phyloP scores from a whole-genome alignment of 2,888 invertebrate genomes.

The Archaeoteleia sp. region DNA sequence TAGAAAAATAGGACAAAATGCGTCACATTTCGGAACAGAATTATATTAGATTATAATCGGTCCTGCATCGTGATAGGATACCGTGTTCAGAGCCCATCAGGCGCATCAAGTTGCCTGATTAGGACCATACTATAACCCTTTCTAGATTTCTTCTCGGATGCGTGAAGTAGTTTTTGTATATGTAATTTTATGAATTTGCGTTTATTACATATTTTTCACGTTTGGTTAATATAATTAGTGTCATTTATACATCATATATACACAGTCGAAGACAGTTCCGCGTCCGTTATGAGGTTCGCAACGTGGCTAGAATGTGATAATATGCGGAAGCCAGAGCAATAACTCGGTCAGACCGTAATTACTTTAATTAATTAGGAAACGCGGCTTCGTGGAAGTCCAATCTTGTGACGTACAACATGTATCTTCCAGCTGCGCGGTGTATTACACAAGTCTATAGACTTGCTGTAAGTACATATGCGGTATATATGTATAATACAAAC shows the following conservation, averaged over 20 bases:
- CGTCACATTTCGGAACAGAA: too few species aligned
- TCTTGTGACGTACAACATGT: constrained; percentile 65
- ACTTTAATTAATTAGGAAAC: constrained; percentile 72
- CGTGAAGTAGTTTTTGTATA: too few species aligned
- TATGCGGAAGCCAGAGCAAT: constrained; percentile 59
- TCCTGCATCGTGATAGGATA: too few species aligned
- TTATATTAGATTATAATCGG: too few species aligned
- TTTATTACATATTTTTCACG: constrained; percentile 34
- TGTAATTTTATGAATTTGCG: too few species aligned
- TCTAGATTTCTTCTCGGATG: too few species aligned
- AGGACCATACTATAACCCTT: too few species aligned
- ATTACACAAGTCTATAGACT: constrained; percentile 37
- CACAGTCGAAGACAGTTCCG: constrained; percentile 52
- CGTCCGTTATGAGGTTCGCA: constrained; percentile 58
- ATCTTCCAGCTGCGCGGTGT: constrained; percentile 54
- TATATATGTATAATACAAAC: constrained; percentile 16
- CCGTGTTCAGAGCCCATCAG: too few species aligned
- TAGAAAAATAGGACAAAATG: too few species aligned
- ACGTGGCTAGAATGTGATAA: constrained; percentile 50
- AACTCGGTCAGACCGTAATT: constrained; percentile 69
- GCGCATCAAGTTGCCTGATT: too few species aligned
- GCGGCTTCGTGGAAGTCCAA: constrained; percentile 68
- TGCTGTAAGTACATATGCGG: constrained; percentile 32
- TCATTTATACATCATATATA: constrained; percentile 42
- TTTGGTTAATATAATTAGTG: constrained; percentile 44